Evolutionary conservation across 2,888 invertebrate species (phyloP), one percentile per base, ranked within the genome.

Genomic region (Reticulitermes lucifugus): DNA sequence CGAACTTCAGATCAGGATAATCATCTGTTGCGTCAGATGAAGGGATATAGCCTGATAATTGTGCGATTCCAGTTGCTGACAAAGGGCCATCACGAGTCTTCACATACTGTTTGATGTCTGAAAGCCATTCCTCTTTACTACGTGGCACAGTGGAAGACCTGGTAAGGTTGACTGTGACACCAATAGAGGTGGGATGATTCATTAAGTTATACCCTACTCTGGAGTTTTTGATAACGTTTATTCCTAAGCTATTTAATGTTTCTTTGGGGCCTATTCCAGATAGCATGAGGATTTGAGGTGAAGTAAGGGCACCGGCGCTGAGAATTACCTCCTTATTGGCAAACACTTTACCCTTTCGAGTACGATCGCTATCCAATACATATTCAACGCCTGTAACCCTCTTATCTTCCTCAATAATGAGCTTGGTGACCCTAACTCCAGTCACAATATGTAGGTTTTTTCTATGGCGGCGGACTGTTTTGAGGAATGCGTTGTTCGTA

Each of bases 181-280:
- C 79, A 12, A 25, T 10, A 25, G 55, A 55, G 5, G 79, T 25
- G 14, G 51, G 12, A 14, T 79, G 79, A 7, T 79, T 55, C 55
- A 29, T n/a, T 1, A 79, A 14, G 35, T 79, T 79, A 18, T 79
- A 55, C 3, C 79, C 79, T 1, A 79, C 79, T 25, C 55, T 79
- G 5, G n/a, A n/a, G 55, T 79, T 55, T 55, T 55, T 25, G 14
- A 79, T 18, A 29, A 79, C 25, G 5, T n/a, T n/a, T 14, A 79
- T 79, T 29, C 55, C 79, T 14, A 79, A 35, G n/a, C 12, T n/a
- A 4, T 29, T 14, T 6, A 79, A 51, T 2, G 51, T 51, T n/a
- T 79, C 55, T 29, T 79, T 79, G 1, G 79, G 79, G 12, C 79
- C 79, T 4, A 79, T 55, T 18, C 79, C 79, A 35, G 79, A 79